Base-by-base conservation (phyloP, 2,888 invertebrate species). In the Choristoneura rosaceana region DNA sequence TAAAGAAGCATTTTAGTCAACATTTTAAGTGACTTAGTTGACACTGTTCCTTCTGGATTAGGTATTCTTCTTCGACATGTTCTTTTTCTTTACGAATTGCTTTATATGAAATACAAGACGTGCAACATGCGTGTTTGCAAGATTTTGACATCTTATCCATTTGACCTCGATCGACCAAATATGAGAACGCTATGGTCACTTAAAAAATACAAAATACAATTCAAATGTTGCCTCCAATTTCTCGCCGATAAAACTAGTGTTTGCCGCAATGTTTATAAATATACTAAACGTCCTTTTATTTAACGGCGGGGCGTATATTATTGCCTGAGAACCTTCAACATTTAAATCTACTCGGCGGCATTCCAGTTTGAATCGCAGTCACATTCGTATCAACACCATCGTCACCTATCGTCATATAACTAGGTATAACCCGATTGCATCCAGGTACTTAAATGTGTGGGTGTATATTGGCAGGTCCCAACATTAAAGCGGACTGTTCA, bases 401-500 rank as follows among this genome's bases (percentile, higher is more conserved):
- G 81, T 85, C 85, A 86, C 84, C 81, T 85, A 85, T 81, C 78
- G 78, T 78, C 55, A 25, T 78, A 77, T 81, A 59, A 59, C 34
- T 59, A 62, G 25, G 62, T 62, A 62, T 45, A 43, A 62, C 43
- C 45, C 43, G 87, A 90, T 87, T 89, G 86, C 87, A 83, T 83
- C 77, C 85, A 86, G 81, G 84, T 86, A 62, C 33, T 61, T 17
- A 84, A 82, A 81, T 90, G 93, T 91, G 92, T 92, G 91, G 87
- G 93, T 90, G 90, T 89, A 90, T 90, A 91, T 92, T 91, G 91
- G 90, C 90, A 90, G 88, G 88, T 87, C 86, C 83, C 84, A 89
- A 87, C 81, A 81, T 75, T 86, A 79, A 87, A 84, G 83, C 80
- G 77, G 45, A 75, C 87, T 77, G 88, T 86, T 85, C 90, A 88